These are phyloP conservation scores for Cephus pulcher DNA, from an alignment of 2,888 invertebrate species.

Conservation along the genomic window DNA sequence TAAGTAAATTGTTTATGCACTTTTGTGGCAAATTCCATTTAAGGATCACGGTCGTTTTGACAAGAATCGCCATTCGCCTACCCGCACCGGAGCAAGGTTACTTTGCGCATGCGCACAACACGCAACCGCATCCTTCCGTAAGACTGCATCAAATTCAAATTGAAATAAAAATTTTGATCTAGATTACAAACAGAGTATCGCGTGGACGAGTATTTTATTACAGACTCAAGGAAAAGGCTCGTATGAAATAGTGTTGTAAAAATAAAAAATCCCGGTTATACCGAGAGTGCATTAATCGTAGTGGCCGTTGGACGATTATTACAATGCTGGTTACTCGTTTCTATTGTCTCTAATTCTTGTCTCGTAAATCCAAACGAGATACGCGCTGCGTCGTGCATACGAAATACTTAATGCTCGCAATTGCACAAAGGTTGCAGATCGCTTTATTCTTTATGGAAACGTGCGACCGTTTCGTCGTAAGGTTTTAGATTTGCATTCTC, in stretches of 20 bases:
- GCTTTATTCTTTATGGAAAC: not conserved
- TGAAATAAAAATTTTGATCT: not conserved
- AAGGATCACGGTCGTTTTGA: constrained; percentile 1
- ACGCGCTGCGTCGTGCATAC: constrained; percentile 19
- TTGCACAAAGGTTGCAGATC: not conserved
- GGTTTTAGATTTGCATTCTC: not conserved
- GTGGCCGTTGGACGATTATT: not conserved
- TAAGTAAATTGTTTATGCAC: constrained; percentile 32
- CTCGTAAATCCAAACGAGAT: constrained; percentile 41
- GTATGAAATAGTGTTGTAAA: not conserved
- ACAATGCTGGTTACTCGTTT: constrained; percentile 31
- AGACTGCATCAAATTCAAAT: too few relatives aligned
- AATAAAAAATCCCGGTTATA: not conserved
- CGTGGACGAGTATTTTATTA: not conserved
- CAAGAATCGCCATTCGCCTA: not conserved
- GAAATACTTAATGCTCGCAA: not conserved
- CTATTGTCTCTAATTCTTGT: constrained; percentile 50
- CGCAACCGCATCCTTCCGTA: not conserved
- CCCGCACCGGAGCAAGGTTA: not conserved
- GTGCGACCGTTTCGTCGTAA: not conserved
- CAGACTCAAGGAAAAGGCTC: not conserved
- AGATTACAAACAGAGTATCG: not conserved
- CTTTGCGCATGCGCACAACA: not conserved
- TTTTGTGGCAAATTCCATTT: constrained; percentile 20
- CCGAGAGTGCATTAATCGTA: constrained; percentile 29